Conservation (phyloP, 1,140 invertebrate species). For the Rhyzopertha dominica region DNA sequence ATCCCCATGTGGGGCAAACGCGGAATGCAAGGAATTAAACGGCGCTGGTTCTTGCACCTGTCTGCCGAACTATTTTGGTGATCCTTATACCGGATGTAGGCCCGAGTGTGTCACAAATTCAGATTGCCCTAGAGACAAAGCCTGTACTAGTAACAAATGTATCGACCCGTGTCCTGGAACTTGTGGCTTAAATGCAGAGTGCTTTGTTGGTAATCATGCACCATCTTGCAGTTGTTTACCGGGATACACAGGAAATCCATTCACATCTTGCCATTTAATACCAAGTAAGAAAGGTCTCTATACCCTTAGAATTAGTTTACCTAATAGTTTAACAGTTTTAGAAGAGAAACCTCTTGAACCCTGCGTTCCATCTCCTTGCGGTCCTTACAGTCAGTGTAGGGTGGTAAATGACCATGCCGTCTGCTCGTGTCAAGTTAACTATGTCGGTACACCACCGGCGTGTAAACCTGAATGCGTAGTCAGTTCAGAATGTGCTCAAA, state of each 20-base stretch:
- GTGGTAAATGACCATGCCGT: slow-evolving; percentile 57
- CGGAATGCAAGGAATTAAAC: slow-evolving; percentile 70
- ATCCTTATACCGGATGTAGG: slow-evolving; percentile 69
- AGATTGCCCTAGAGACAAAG: slow-evolving; percentile 62
- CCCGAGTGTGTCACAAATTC: slow-evolving; percentile 67
- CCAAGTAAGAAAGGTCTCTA: slow-evolving; percentile 49
- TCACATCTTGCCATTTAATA: slow-evolving; percentile 54
- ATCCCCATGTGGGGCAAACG: slow-evolving; percentile 74
- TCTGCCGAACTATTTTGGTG: slow-evolving; percentile 64
- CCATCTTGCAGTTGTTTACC: slow-evolving; percentile 67
- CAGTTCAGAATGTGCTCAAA: slow-evolving; percentile 62
- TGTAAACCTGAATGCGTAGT: slow-evolving; percentile 63
- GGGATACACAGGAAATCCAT: slow-evolving; percentile 69
- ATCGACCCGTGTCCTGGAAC: slow-evolving; percentile 65
- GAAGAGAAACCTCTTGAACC: too few relatives aligned
- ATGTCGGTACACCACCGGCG: slow-evolving; percentile 58
- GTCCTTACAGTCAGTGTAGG: slow-evolving; percentile 58
- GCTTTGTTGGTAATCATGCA: slow-evolving; percentile 67
- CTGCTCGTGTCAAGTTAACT: slow-evolving; percentile 61
- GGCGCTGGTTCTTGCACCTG: slow-evolving; percentile 69
- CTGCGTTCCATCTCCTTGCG: slow-evolving; percentile 64
- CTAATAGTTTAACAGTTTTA: too few relatives aligned
- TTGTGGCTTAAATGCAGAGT: slow-evolving; percentile 69
- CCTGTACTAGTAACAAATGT: slow-evolving; percentile 66
- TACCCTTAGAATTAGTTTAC: too few relatives aligned